Base-by-base conservation (phyloP, 2,113 vertebrate genomes). In the Tonatia bakeri region DNA sequence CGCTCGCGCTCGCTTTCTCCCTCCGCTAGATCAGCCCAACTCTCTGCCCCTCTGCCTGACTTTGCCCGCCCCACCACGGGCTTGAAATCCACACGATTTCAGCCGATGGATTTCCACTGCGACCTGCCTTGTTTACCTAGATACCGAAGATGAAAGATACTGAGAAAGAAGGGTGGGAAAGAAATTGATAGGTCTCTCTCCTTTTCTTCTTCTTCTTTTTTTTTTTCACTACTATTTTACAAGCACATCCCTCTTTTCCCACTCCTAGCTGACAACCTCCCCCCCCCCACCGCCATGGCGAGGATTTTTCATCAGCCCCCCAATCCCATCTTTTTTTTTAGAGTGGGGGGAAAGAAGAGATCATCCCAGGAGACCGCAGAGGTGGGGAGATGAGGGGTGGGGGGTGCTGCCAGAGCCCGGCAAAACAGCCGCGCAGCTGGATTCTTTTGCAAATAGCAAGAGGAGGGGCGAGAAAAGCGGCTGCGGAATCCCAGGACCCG, bases 401-500 rank as follows among this genome's bases (percentile, higher is more conserved):
- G 87, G 86, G 85, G 56, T 56, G 20, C 88, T 73, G 94, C 95
- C 28, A 4, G 54, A 81, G 96, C 90, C 93, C 87, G 24, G 87
- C 94, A 75, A 75, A 92, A 73, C 92, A 64, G 94, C 92, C 94
- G 77, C 94, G 91, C 96, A 96, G 97, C 96, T 96, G 96, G 94
- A 96, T 96, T 96, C 94, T 96, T 96, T 93, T 95, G 97, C 94
- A 95, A 96, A 97, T 80, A 93, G 95, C 90, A 59, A 75, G 94
- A 93, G 80, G 85, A 85, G 83, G 64, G 90, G 80, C 81, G 94
- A 92, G 95, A 89, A 79, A 90, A 90, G 87, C 94, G 91, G 84
- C 88, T 45, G 64, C 92, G 83, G 90, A 87, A 91, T 90, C 92
- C 80, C 4, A 43, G 87, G 82, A 86, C 76, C 94, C 4, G 91